Evolutionary conservation across 2,113 vertebrate species (phyloP), one percentile per base, ranked within the genome.

Genomic region (Zosterops lateralis): DNA sequence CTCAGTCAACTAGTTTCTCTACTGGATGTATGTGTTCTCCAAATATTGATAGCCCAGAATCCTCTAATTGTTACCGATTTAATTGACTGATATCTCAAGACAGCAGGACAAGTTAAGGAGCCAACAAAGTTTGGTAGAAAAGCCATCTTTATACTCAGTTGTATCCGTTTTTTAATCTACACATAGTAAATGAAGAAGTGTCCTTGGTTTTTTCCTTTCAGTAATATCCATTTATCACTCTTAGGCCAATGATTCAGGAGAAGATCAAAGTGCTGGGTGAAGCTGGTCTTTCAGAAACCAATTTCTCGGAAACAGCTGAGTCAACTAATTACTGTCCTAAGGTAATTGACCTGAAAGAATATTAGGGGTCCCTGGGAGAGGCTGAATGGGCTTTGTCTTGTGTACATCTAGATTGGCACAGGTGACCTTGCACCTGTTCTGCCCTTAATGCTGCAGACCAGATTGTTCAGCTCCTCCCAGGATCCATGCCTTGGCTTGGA

Each of bases 201-300:
- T 65, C 60, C 42, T 92, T 87, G 61, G 50, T 36, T 66, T 93
- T 38, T 90, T 86, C n/a, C 17, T 40, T 77, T 64, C 50, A 51
- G 22, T 92, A 61, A 45, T 38, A 44, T 3, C 13, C 1, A 9
- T 93, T 94, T 82, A 13, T 97, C 74, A 95, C 44, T 94, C 73
- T 53, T 92, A 99, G 99, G 99, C 99, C 99, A 34, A 97, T 99
- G 97, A 99, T 99, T 96, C 99, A 99, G 96, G 97, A 97, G 83
- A 99, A 99, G 96, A 99, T 99, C 97, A 98, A 98, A 90, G 97
- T 99, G 65, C 95, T 99, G 94, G 98, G 99, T 51, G 97, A 99
- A 97, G 99, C 99, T 17, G 99, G 99, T 36, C 97, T 99, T 90
- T 99, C 99, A 3, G 98, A 99, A 97, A 97, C 98, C 12, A 98